Evolutionary conservation across 2,888 invertebrate genomes (phyloP), one percentile per base, ranked within the genome.

Genomic region (Podotricha telesiphe): DNA sequence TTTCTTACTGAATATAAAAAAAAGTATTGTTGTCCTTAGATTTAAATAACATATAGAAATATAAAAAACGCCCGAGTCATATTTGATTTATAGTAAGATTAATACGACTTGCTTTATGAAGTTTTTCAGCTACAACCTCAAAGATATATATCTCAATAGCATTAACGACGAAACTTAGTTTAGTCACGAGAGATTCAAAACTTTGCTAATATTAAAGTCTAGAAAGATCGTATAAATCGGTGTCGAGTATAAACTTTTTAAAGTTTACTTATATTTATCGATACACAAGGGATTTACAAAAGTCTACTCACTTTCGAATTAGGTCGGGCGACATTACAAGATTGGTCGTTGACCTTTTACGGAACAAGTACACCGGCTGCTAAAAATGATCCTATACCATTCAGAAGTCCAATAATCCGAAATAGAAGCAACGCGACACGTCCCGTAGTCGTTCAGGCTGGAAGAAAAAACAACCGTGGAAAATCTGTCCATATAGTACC

Each of bases 341-440:
- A 97, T 86, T 99, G 98, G 99, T 97, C 98, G 73, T 94, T 99
- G 86, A 96, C 97, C 83, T 95, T 98, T 86, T 98, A 98, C 88
- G 99, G 99, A 79, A 98, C 98, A 70, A 95, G 94, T 72, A 93
- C 89, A 73, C 93, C 94, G 69, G 94, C 94, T 64, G 92, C 94
- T 82, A 94, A 94, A 86, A 94, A 93, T 80, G 95, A 95, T 84
- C 94, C 94, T 19, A 88, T 94, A 77, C 94, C 94, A 69, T 91
- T 88, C 81, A 86, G 90, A 77, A 91, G 86, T 82, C 91, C 93
- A 74, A 86, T 91, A 78, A 81, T 86, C 70, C 83, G 90, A 65
- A 91, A 86, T 78, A 87, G 86, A 74, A 86, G 84, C 76, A 92
- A 93, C 78, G 90, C 86, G 15, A 88, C 92, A 40, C 85, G 89